Conservation (phyloP, 2,113 vertebrate species). For the Petrocephalus zakoni region DNA sequence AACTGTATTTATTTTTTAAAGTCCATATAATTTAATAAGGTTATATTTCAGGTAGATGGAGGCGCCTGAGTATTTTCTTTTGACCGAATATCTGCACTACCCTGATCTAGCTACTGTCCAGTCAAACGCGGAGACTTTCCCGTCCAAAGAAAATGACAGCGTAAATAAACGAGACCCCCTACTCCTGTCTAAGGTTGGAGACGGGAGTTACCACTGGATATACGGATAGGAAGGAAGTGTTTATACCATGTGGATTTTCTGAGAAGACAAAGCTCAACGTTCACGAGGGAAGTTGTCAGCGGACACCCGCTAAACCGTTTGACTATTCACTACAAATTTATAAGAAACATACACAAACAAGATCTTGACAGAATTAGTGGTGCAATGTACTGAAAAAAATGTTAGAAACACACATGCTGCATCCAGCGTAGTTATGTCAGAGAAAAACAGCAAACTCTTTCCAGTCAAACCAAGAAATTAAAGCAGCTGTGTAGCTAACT, state of each 20-base stretch:
- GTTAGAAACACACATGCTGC: not conserved
- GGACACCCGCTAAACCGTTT: not conserved
- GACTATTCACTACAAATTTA: not conserved
- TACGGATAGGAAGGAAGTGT: not conserved
- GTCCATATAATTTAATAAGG: not conserved
- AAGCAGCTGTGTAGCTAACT: not conserved
- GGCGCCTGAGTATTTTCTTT: not conserved
- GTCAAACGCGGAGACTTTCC: not conserved
- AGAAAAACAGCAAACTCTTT: not conserved
- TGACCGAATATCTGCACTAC: not conserved
- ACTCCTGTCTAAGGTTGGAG: not conserved
- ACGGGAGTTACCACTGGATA: not conserved
- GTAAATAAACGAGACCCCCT: not conserved
- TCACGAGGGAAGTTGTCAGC: not conserved
- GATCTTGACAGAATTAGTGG: not conserved
- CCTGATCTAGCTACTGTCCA: not conserved
- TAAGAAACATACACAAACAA: not conserved
- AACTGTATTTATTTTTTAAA: not conserved
- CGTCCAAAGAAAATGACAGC: not conserved
- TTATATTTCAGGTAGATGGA: not conserved
- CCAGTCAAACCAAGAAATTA: not conserved
- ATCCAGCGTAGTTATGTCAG: not conserved
- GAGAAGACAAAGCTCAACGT: not conserved
- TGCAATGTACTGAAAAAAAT: not conserved
- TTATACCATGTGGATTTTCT: not conserved